Evolutionary conservation across 1,140 invertebrate genomes (phyloP).

Genomic region (Cherax destructor): DNA sequence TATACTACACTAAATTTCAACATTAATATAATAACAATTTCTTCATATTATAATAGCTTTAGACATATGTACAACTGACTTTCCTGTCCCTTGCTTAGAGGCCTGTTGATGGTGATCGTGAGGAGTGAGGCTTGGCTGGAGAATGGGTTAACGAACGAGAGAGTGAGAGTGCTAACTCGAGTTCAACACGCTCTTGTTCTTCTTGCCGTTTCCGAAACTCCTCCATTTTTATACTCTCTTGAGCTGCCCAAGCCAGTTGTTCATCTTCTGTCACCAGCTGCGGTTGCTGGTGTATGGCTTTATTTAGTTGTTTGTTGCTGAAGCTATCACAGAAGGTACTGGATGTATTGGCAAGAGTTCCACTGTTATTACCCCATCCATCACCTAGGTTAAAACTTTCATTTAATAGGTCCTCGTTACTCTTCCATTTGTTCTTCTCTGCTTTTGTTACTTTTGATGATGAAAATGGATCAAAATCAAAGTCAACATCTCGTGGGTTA

Average conservation of each 20-base stretch:
- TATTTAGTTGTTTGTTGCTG: slow-evolving; percentile 45
- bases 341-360: slow-evolving; percentile 48
- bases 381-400: slow-evolving; percentile 60
- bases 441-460: slow-evolving; percentile 54
- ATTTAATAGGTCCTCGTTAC: slow-evolving; percentile 71
- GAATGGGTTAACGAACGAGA: slow-evolving; percentile 55
- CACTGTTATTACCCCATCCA: slow-evolving; percentile 15
- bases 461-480: slow-evolving; percentile 70
- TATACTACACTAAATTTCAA: slow-evolving; percentile 58
- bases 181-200: slow-evolving; percentile 75
- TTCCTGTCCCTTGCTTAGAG: slow-evolving; percentile 4
- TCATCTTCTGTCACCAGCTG: slow-evolving; percentile 73
- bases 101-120: slow-evolving; percentile 54
- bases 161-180: slow-evolving; percentile 75
- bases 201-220: slow-evolving; percentile 73
- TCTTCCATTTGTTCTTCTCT: slow-evolving; percentile 64
- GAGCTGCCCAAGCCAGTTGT: slow-evolving; percentile 75
- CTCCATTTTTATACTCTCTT: slow-evolving; percentile 75
- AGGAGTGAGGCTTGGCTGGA: slow-evolving; percentile 22
- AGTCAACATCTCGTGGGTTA: slow-evolving; percentile 45
- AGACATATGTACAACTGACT: slow-evolving; percentile 49
- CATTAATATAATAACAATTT: slow-evolving; percentile 63
- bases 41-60: slow-evolving; percentile 55
- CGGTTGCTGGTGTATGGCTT: slow-evolving; percentile 41
- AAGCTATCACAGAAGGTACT: slow-evolving; percentile 51